Evolutionary conservation across 2,113 vertebrate genomes (phyloP).

Genomic region (Pseudorectes ferrugineus): DNA sequence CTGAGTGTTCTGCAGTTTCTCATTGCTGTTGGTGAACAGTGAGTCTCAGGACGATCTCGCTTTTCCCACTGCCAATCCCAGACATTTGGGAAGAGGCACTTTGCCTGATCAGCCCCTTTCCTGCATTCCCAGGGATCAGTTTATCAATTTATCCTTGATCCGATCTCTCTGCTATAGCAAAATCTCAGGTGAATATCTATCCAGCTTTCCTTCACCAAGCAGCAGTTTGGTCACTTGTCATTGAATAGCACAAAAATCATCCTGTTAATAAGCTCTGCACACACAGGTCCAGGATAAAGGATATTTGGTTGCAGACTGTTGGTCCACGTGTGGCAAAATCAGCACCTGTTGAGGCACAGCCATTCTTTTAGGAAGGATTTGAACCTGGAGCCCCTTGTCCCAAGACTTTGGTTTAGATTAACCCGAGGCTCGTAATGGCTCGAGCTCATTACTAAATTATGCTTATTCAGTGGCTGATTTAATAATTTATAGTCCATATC

Average conservation of each 20-base stretch:
- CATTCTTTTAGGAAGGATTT: neutral
- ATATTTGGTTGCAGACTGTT: neutral
- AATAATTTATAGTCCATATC: neutral
- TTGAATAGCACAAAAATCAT: neutral
- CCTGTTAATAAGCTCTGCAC: fast-evolving
- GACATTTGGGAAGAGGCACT: fast-evolving
- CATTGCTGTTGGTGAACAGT: fast-evolving
- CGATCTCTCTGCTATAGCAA: fast-evolving
- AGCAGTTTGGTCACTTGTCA: neutral
- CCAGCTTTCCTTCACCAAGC: neutral
- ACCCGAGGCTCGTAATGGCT: neutral
- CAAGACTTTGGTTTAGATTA: neutral
- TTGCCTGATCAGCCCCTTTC: neutral
- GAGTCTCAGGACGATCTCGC: neutral
- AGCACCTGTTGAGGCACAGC: neutral
- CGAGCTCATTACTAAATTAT: neutral
- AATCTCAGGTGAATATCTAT: neutral
- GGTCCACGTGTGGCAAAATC: fast-evolving
- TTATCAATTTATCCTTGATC: neutral
- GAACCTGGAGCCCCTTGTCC: neutral
- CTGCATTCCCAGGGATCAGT: neutral
- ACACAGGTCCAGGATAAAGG: fast-evolving
- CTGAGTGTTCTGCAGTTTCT: neutral
- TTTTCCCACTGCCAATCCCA: neutral
- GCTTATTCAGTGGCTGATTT: neutral